Base-by-base conservation (phyloP, 2,113 vertebrate genomes). In the Vicugna pacos region DNA sequence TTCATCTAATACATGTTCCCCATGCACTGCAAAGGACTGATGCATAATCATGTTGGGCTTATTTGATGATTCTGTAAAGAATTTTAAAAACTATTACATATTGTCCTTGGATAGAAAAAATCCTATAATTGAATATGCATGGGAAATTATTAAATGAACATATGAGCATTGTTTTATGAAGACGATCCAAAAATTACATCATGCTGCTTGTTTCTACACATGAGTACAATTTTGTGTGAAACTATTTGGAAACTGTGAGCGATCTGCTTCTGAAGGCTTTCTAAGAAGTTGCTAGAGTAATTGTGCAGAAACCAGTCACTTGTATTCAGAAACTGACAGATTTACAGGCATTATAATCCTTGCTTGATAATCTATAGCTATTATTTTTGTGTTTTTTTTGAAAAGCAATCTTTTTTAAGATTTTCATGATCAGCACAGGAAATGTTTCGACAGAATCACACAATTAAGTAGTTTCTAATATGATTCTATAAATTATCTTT, bases 141-240 rank as follows among this genome's bases (percentile, higher is more conserved):
- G 86, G 81, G 64, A 67, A 93, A 83, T 95, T 95, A 93, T 95
- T 95, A 93, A 96, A 62, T 46, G 54, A 96, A 90, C 24, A 79
- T 19, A 7, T 82, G 64, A 90, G 81, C 28, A 48, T 38, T 72
- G 60, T 54, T 92, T 98, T 62, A 93, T 97, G 85, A 95, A 89
- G 93, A 67, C 80, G 0, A 94, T 97, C 93, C 97, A 98, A 96
- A 32, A 96, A 93, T 98, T 80, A 84, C 93, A 97, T 97, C 94
- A 95, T 90, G 91, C 52, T 96, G 93, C 42, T 35, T 91, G 15
- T 84, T 94, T 84, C 60, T 76, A 60, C 73, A 96, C 46, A 85
- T 89, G 90, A 92, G 7, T 91, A 89, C 92, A 92, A 95, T 96
- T 97, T 96, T 91, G 94, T 97, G 77, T 95, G 80, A 96, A 97